A percentile compares a stretch with the other conserved stretches of the same genome.
Evolutionary conservation across 2,797 vertebrate species (phyloP).

Genomic region (Merluccius polli): DNA sequence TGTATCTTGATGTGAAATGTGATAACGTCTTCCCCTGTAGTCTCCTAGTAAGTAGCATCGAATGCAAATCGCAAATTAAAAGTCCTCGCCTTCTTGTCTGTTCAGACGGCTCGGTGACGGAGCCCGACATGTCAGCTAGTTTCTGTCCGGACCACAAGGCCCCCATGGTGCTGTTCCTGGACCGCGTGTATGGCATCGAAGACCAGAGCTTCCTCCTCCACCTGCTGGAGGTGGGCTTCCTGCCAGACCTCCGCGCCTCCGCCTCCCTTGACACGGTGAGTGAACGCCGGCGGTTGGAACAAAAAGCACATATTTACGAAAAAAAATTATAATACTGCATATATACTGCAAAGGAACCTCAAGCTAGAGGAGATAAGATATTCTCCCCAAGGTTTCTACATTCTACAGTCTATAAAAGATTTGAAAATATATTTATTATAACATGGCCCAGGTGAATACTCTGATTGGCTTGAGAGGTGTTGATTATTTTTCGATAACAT

Average conservation of each 20-base stretch:
- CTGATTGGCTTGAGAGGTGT: too few relatives aligned
- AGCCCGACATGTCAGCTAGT: constrained; percentile 91
- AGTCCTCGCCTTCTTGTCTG: background rate
- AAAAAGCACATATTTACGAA: background rate
- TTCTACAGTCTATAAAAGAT: too few relatives aligned
- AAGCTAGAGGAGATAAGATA: too few relatives aligned
- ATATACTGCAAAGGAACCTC: background rate
- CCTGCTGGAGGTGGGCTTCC: constrained; percentile 92
- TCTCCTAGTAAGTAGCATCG: background rate
- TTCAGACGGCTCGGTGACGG: constrained; percentile 87
- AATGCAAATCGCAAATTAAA: background rate
- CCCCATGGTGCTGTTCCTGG: constrained; percentile 97
- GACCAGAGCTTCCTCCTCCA: constrained; percentile 95
- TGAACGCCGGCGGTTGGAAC: background rate
- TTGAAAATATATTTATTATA: too few relatives aligned
- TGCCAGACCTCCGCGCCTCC: constrained; percentile 90
- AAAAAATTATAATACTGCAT: background rate
- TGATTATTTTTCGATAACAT: too few relatives aligned
- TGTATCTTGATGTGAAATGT: background rate
- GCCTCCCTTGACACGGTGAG: constrained; percentile 93
- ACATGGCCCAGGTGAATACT: too few relatives aligned
- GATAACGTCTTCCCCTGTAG: background rate
- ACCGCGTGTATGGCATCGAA: constrained; percentile 94
- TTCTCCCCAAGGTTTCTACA: too few relatives aligned
- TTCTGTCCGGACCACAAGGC: constrained; percentile 99